These are phyloP conservation scores for Camptogramma bilineatum DNA, from an alignment of 2,888 invertebrate genomes.

Conservation along the genomic window DNA sequence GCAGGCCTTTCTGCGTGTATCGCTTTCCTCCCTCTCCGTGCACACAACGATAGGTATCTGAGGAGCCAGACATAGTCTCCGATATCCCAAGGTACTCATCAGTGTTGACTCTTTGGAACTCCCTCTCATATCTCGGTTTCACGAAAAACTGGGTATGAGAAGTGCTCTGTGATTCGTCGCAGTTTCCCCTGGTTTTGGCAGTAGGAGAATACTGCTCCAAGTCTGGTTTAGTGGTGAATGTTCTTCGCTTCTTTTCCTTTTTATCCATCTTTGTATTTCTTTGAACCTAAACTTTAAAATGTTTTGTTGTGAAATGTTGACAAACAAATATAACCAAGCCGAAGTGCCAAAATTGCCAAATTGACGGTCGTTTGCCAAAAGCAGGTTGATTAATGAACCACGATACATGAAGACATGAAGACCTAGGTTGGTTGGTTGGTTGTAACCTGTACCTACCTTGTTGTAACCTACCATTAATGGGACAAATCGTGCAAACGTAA, in stretches of 20 bases:
- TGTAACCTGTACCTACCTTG: too few species aligned
- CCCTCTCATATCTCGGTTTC: constrained; percentile 45
- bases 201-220: constrained; percentile 9
- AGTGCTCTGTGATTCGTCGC: constrained; percentile 48
- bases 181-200: constrained; percentile 41
- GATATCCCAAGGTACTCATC: constrained; percentile 57
- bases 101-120: constrained; percentile 54
- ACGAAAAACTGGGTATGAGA: constrained; percentile 66
- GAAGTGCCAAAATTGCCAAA: too few species aligned
- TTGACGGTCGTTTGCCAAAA: too few species aligned
- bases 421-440: too few species aligned
- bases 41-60: constrained; percentile 61
- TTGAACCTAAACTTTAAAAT: neutral
- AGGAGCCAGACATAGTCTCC: constrained; percentile 64
- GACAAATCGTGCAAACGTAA: too few species aligned
- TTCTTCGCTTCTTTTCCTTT: constrained; percentile 15
- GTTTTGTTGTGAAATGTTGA: neutral
- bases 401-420: too few species aligned
- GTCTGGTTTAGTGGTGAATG: constrained; percentile 11
- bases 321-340: neutral
- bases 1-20: constrained; percentile 59
- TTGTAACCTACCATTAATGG: too few species aligned
- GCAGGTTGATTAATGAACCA: too few species aligned
- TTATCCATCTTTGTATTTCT: neutral
- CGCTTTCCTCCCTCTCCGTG: constrained; percentile 61